Conservation (phyloP, 2,888 invertebrate genomes). For the Neoaliturus tenellus region DNA sequence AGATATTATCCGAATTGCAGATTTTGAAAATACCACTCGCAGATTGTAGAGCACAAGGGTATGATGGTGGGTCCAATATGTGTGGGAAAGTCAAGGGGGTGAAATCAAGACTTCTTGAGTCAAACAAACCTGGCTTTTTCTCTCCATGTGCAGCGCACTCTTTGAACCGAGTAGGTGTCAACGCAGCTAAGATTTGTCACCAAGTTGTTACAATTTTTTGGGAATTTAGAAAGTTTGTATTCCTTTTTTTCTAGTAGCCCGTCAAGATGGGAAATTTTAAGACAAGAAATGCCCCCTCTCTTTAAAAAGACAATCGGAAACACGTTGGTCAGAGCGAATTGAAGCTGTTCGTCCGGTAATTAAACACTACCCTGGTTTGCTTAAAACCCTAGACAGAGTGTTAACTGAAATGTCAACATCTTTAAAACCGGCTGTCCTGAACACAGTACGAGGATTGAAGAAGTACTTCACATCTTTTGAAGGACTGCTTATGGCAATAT, state of each 20-base stretch:
- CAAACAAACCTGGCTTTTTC: constrained; percentile 41
- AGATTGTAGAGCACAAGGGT: constrained; percentile 40
- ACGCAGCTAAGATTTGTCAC: constrained; percentile 47
- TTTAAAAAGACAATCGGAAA: constrained; percentile 51
- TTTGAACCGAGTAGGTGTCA: constrained; percentile 40
- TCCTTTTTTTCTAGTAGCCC: constrained; percentile 25
- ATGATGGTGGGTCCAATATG: constrained; percentile 43
- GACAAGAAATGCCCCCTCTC: constrained; percentile 50
- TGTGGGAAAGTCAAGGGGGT: constrained; percentile 49
- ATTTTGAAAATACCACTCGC: constrained; percentile 25
- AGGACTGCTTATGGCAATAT: constrained; percentile 32
- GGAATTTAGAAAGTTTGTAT: constrained; percentile 46
- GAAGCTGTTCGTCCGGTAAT: constrained; percentile 42
- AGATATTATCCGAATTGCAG: not conserved
- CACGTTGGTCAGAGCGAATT: constrained; percentile 37
- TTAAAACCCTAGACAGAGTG: constrained; percentile 45
- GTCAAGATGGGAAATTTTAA: constrained; percentile 48
- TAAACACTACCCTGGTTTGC: constrained; percentile 44
- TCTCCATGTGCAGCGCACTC: constrained; percentile 52
- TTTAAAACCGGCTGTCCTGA: constrained; percentile 8
- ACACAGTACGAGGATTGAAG: constrained; percentile 8
- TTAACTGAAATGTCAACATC: constrained; percentile 14
- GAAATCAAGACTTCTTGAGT: constrained; percentile 36
- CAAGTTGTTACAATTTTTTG: constrained; percentile 46
- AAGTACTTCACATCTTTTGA: constrained; percentile 54